Evolutionary conservation across 2,113 vertebrate genomes (phyloP).

Genomic region (Atrichornis clamosus): DNA sequence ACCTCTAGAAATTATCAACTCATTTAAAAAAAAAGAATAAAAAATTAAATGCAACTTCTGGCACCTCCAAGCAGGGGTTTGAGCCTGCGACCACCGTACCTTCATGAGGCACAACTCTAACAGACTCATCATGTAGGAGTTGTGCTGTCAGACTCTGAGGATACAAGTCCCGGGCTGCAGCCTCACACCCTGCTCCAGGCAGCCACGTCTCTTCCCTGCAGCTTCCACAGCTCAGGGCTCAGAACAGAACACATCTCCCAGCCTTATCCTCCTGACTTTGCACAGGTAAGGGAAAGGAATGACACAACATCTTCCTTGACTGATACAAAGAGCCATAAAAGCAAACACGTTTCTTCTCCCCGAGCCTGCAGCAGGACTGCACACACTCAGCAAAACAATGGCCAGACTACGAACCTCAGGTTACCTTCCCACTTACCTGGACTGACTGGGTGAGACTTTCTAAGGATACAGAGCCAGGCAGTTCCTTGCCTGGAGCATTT

Average conservation of each 20-base stretch:
- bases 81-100: neutral
- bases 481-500: neutral
- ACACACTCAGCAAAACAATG: neutral
- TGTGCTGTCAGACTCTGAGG: fast-evolving
- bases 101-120: neutral
- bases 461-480: neutral
- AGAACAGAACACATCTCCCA: neutral
- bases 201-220: neutral
- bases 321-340: neutral
- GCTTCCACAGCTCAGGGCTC: neutral
- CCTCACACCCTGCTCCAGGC: neutral
- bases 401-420: fast-evolving
- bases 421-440: neutral
- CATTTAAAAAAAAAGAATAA: neutral
- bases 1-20: neutral
- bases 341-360: neutral
- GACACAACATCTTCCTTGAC: neutral
- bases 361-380: neutral
- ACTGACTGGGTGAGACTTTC: neutral
- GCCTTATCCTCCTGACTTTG: neutral
- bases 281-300: neutral
- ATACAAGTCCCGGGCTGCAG: fast-evolving
- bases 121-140: fast-evolving
- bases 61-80: neutral
- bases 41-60: neutral